Base-by-base conservation (phyloP, 2,113 vertebrate species). In the Pelmatolapia mariae region DNA sequence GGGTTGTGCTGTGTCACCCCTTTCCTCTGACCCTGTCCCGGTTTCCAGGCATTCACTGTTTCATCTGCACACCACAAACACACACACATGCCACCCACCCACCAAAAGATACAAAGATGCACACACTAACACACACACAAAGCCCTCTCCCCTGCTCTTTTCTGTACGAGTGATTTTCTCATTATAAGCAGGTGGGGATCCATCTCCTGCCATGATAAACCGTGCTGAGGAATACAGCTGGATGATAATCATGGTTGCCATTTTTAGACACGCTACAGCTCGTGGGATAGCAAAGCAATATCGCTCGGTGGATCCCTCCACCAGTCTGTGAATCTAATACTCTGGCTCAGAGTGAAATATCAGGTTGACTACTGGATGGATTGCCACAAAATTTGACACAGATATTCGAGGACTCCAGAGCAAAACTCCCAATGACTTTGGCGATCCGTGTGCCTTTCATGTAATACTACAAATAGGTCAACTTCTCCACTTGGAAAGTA, bases 21-120 rank as follows among this genome's bases (percentile, higher is more conserved):
- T 86, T 89, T 93, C 86, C 88, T 90, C 45, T 93, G 90, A 91
- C 87, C 91, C 87, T 91, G 84, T 63, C 82, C 90, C 66, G 83
- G 61, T 90, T 89, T 81, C 80, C 86, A 63, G 57, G 54, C 78
- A 83, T 81, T 90, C 82, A 92, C 43, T 0, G 10, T 86, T 89
- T 91, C 80, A 91, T 89, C 47, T 84, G 31, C 24, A 57, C 61
- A 82, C 78, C 59, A 84, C 19, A 86, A 8, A 79, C 29, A 83
- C 54, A 78, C 78, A 57, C 45, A 78, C 15, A 24, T 76, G 71
- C 71, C 43, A 50, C 43, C 71, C 43, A 50, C 10, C 16, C 73
- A 33, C 45, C 26, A 52, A 31, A 29, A 52, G 45, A 78, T n/a
- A 78, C 26, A 78, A 50, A 78, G 24, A 29, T 76, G 71, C 40